Conservation (phyloP, 2,797 vertebrate species). For the Mergus octosetaceus region DNA sequence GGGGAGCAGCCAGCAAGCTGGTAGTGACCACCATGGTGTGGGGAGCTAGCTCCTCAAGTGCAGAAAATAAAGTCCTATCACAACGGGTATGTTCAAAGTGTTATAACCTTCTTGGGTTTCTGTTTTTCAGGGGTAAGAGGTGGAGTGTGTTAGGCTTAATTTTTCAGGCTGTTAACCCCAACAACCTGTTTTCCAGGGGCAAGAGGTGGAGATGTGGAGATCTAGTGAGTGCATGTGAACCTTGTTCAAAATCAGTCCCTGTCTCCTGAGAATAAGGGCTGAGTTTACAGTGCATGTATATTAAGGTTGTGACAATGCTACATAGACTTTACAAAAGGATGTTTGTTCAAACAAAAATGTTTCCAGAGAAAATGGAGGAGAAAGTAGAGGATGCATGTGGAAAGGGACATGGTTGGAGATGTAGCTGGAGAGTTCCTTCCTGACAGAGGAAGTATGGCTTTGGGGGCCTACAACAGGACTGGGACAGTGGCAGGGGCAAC, state of each 20-base stretch:
- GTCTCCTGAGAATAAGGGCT: background rate
- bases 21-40: rapidly evolving
- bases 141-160: background rate
- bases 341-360: background rate
- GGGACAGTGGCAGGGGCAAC: background rate
- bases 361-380: background rate
- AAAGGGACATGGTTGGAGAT: background rate
- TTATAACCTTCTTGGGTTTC: background rate
- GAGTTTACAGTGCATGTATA: background rate
- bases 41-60: no score
- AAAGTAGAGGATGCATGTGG: background rate
- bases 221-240: background rate
- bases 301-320: background rate
- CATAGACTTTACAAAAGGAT: background rate
- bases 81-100: rapidly evolving
- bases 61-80: background rate
- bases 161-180: background rate
- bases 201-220: background rate
- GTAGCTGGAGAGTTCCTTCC: background rate
- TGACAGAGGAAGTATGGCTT: background rate
- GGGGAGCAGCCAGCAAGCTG: rapidly evolving
- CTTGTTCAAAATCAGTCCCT: background rate
- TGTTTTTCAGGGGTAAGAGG: background rate
- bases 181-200: rapidly evolving
- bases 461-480: rapidly evolving